These are phyloP conservation scores for Trilocha varians DNA, from an alignment of 2,888 invertebrate species.

Conservation along the genomic window DNA sequence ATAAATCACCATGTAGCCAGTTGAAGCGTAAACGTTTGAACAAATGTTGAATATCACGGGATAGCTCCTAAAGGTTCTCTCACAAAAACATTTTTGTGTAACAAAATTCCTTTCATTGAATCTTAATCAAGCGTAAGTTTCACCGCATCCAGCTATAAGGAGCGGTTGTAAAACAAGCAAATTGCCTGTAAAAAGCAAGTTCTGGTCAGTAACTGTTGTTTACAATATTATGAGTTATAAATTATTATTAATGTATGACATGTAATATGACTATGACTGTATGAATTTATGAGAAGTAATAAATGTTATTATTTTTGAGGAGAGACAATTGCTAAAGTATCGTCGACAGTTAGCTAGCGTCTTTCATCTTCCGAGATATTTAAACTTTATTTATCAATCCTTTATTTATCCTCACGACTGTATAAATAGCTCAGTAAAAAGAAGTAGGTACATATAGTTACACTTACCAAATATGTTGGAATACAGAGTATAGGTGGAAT, in stretches of 20 bases:
- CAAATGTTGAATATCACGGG: background rate
- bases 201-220: constrained; percentile 1
- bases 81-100: background rate
- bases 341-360: too few species aligned
- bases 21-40: background rate
- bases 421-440: too few species aligned
- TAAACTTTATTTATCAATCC: too few species aligned
- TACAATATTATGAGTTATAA: too few species aligned
- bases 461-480: constrained; percentile 84
- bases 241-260: too few species aligned
- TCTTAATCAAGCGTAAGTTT: constrained; percentile 12
- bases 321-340: too few species aligned
- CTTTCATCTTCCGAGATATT: too few species aligned
- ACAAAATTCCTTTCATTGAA: constrained; percentile 7
- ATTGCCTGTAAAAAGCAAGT: constrained; percentile 8
- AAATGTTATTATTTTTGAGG: too few species aligned
- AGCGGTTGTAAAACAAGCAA: constrained; percentile 1
- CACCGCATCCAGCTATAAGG: background rate
- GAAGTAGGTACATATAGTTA: background rate
- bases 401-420: too few species aligned
- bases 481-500: constrained; percentile 86
- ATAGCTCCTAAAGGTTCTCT: background rate
- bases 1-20: background rate
- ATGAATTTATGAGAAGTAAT: too few species aligned
- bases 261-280: too few species aligned